Base-by-base conservation (phyloP, 1,140 invertebrate species). In the Wasmannia auropunctata region DNA sequence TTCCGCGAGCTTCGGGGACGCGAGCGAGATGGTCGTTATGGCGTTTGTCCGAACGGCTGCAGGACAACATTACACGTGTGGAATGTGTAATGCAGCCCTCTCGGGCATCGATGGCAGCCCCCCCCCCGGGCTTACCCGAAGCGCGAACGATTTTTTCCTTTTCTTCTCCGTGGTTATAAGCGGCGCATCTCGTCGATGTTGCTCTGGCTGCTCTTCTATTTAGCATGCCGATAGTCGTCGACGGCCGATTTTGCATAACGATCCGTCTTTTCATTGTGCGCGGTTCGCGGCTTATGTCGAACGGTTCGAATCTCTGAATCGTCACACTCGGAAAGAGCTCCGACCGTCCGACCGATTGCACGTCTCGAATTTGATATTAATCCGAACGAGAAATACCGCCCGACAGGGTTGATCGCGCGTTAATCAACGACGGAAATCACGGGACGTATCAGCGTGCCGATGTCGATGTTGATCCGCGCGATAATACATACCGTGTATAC, bases 341-440 rank as follows among this genome's bases (percentile, higher is more conserved):
- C 49, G 67, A n/a, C n/a, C n/a, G n/a, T n/a, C n/a, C n/a, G 43
- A 70, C 65, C 88, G 69, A 89, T 90, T 85, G 46, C 49, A 31
- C 34, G 11, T 75, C n/a, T 16, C 54, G 70, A 90, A 85, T 90
- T 87, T 77, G 80, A 90, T 90, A 87, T 90, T 90, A 90, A 90
- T 85, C 86, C 89, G 86, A 89, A 75, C 69, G 86, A 72, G 74
- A 85, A 76, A 76, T n/a, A n/a, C 69, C 76, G 58, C 58, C 58
- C 58, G 89, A 87, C 75, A 90, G 80, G 69, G 60, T 89, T 90
- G 86, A 87, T 90, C 89, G 80, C 80, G 75, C 69, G 88, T 90
- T 90, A 90, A 90, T 90, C 89, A 89, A 85, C 79, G 77, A 31
- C 88, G 69, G 79, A 58, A 34, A 70, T 43, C 65, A 70, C 31